phyloP scores from a whole-genome alignment of 2,797 vertebrate genomes.

The Sebastiscus tertius region DNA sequence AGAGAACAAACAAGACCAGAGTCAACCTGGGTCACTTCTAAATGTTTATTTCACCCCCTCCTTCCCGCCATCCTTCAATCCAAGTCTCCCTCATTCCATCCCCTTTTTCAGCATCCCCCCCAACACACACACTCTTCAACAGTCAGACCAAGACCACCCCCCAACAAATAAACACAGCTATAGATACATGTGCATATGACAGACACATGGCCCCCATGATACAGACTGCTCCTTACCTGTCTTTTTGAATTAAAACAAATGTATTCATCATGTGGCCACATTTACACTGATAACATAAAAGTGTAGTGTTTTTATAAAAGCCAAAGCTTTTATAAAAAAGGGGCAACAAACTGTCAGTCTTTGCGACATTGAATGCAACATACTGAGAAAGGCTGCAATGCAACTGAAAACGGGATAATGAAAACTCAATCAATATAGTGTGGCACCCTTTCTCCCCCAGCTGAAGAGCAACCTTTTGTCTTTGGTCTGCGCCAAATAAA shows the following conservation, averaged over 20 bases:
- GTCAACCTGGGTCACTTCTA: constrained; percentile 87
- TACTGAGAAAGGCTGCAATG: constrained; percentile 41
- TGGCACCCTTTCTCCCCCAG: constrained; percentile 67
- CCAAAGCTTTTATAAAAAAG: constrained; percentile 13
- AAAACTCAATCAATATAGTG: constrained; percentile 66
- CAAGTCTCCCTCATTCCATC: constrained; percentile 71
- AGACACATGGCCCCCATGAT: constrained; percentile 43
- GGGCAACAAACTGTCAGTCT: constrained; percentile 24
- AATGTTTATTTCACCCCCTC: constrained; percentile 85
- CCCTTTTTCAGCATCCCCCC: constrained; percentile 56
- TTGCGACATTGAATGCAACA: constrained; percentile 48
- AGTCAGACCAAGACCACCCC: constrained; percentile 65
- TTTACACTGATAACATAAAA: constrained; percentile 15
- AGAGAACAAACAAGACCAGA: constrained; percentile 89
- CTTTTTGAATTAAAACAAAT: not conserved
- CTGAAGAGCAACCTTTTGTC: constrained; percentile 71
- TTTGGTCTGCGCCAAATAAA: constrained; percentile 73
- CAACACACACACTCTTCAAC: constrained; percentile 25
- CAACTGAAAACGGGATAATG: constrained; percentile 55
- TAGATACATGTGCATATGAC: constrained; percentile 53
- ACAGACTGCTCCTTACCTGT: constrained; percentile 6
- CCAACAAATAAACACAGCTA: constrained; percentile 75
- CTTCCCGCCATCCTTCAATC: constrained; percentile 62
- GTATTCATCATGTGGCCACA: not conserved
- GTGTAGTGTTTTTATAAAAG: not conserved